Evolutionary conservation across 2,113 vertebrate species (phyloP).

Genomic region (Glaucidium brasilianum): DNA sequence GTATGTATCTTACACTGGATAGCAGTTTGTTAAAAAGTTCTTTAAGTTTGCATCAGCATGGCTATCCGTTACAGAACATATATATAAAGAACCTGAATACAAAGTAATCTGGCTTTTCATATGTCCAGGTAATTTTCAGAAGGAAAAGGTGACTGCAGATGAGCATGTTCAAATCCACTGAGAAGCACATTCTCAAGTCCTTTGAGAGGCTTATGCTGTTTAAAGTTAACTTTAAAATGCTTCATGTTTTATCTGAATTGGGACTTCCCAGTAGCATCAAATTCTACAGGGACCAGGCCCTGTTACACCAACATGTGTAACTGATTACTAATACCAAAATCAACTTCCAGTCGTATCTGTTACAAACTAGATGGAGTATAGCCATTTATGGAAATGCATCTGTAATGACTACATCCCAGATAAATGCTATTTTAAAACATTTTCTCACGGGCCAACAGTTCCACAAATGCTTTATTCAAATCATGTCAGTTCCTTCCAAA

Average conservation of each 20-base stretch:
- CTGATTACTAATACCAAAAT: neutral
- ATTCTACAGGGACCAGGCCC: neutral
- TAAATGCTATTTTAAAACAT: neutral
- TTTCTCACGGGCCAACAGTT: neutral
- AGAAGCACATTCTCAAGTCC: neutral
- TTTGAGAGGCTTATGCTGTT: neutral
- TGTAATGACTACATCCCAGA: neutral
- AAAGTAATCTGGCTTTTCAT: neutral
- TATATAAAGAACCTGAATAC: neutral
- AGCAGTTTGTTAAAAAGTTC: neutral
- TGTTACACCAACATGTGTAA: neutral
- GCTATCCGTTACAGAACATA: accelerated
- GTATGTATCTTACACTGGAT: slow-evolving; percentile 58
- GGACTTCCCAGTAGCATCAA: neutral
- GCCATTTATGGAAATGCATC: neutral
- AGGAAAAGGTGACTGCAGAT: neutral
- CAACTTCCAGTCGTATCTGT: neutral
- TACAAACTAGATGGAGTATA: neutral
- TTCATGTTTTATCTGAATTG: neutral
- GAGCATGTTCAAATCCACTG: too few relatives aligned
- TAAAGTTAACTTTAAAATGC: neutral
- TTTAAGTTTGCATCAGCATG: neutral
- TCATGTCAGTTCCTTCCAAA: neutral
- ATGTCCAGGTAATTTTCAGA: neutral
- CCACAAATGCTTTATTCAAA: neutral